Evolutionary conservation across 64 coral and sea anemone species (phyloP).

Genomic region (Dendrophyllia cribrosa): DNA sequence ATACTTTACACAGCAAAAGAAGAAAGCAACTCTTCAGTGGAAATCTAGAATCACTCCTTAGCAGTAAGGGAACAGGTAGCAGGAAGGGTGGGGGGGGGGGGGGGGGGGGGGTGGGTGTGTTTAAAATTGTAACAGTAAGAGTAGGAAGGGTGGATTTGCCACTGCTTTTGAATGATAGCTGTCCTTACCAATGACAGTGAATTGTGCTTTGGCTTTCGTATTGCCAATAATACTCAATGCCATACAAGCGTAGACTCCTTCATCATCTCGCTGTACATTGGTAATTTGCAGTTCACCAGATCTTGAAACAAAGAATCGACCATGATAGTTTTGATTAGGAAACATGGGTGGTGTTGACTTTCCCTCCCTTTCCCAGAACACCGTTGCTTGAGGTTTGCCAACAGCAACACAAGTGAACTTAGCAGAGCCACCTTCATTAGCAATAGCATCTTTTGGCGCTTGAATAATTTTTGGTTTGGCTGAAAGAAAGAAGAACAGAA

Average conservation of each 20-base stretch:
- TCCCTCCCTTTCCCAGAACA: slow-evolving; percentile 78
- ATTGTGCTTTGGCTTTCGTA: not conserved
- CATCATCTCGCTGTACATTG: slow-evolving; percentile 43
- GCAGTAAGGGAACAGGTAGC: no score
- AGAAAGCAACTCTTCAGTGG: no score
- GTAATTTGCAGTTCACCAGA: slow-evolving; percentile 42
- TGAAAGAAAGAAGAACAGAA: slow-evolving; percentile 26
- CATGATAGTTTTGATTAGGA: slow-evolving; percentile 29
- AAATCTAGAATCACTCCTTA: no score
- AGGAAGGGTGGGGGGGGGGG: no score
- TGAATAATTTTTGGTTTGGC: slow-evolving; percentile 67
- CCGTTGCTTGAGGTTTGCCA: slow-evolving; percentile 62
- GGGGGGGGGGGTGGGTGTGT: no score
- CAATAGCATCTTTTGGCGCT: slow-evolving; percentile 68
- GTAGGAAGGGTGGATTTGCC: no score
- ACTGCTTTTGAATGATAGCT: no score
- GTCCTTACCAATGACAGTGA: slow-evolving; percentile 55
- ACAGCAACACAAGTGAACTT: slow-evolving; percentile 62
- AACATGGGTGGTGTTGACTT: slow-evolving; percentile 55
- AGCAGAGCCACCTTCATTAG: slow-evolving; percentile 53
- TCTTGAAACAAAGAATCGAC: slow-evolving; percentile 40
- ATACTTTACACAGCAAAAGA: no score
- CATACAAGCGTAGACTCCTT: slow-evolving; percentile 56
- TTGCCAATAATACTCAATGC: slow-evolving; percentile 18
- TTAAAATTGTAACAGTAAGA: no score